Evolutionary conservation across 2,113 vertebrate species (phyloP).

Genomic region (Paradoxurus hermaphroditus): DNA sequence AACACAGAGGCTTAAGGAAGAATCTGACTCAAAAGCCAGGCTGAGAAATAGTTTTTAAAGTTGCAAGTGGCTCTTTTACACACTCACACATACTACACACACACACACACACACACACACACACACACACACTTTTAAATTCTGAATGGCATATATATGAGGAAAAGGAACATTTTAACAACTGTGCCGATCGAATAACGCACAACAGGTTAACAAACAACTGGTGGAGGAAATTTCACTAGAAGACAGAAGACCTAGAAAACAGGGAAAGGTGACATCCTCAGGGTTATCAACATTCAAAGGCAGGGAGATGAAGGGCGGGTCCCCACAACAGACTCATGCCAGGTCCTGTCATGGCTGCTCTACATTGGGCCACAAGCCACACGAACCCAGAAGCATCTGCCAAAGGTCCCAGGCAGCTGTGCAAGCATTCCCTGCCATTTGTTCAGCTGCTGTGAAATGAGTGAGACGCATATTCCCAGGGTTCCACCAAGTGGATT

Average conservation of each 20-base stretch:
- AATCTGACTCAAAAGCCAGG: not conserved
- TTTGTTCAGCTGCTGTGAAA: slow-evolving; percentile 62
- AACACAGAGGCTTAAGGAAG: not conserved
- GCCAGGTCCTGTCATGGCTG: not conserved
- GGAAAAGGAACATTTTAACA: not conserved
- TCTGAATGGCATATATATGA: not conserved
- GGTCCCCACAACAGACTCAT: not conserved
- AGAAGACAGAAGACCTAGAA: not conserved
- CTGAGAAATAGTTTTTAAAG: not conserved
- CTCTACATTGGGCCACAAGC: not conserved
- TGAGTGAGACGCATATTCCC: not conserved
- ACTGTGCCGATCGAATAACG: not conserved
- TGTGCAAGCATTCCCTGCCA: slow-evolving; percentile 45
- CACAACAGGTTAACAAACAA: not conserved
- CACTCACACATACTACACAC: no score
- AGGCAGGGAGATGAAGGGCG: not conserved
- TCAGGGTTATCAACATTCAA: not conserved
- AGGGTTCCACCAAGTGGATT: not conserved
- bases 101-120: not conserved
- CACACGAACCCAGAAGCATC: slow-evolving; percentile 21
- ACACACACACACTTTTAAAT: not conserved
- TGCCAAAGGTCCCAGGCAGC: slow-evolving; percentile 44
- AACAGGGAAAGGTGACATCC: not conserved
- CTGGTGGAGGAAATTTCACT: not conserved
- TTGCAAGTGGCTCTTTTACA: not conserved